phyloP scores from a whole-genome alignment of 1,140 invertebrate species.

The Asobara japonica region DNA sequence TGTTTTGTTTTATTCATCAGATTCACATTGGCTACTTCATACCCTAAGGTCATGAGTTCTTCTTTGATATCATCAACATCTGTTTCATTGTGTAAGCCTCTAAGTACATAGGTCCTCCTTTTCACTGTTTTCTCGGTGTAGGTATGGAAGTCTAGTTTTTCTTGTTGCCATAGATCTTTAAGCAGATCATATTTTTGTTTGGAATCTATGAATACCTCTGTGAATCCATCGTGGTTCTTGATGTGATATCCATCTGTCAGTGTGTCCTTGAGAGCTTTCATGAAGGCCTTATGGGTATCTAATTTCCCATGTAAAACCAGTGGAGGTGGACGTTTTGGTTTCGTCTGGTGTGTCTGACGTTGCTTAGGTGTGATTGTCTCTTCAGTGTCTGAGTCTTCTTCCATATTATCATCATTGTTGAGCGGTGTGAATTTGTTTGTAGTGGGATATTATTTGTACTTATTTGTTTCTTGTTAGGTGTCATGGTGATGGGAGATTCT shows the following conservation, averaged over 20 bases:
- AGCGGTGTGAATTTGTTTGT: no score
- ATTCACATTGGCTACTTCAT: slow-evolving; percentile 16
- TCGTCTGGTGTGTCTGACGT: no score
- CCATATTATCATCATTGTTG: no score
- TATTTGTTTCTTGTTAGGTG: no score
- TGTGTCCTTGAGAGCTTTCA: slow-evolving; percentile 1
- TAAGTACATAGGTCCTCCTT: slow-evolving; percentile 27
- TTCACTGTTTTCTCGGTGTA: slow-evolving; percentile 13
- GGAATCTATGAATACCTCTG: not conserved
- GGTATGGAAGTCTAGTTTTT: slow-evolving; percentile 19
- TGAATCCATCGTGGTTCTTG: not conserved
- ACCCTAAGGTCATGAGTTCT: not conserved
- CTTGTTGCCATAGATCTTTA: not conserved
- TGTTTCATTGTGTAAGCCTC: slow-evolving; percentile 27
- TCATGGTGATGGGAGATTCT: no score
- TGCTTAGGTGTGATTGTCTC: no score
- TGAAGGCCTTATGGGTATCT: not conserved
- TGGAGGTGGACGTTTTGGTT: slow-evolving; percentile 11
- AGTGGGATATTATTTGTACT: no score
- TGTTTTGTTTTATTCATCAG: slow-evolving; percentile 25
- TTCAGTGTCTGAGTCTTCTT: no score
- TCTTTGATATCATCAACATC: slow-evolving; percentile 30
- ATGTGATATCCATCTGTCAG: not conserved
- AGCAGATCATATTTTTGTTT: slow-evolving; percentile 4
- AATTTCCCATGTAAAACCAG: slow-evolving; percentile 11